Base-by-base conservation (phyloP, 2,797 vertebrate species). In the Acanthopagrus latus region DNA sequence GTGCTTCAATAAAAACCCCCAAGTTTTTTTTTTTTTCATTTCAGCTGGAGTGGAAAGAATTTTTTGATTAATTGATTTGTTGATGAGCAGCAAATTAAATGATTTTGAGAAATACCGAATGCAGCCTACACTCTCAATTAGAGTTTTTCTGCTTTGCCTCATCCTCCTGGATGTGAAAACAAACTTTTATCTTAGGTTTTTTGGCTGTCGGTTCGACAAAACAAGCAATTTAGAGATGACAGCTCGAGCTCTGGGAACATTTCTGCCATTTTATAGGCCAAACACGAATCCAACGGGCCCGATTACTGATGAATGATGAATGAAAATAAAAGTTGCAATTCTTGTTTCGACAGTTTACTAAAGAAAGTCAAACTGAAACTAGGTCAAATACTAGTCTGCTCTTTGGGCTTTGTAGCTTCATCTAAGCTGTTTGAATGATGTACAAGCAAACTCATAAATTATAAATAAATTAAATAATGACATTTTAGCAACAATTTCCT, bases 281-380 rank as follows among this genome's bases (percentile, higher is more conserved):
- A 69, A 60, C 18, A 51, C 17, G 17, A 21, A 41, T 56, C 21
- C 29, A 60, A 62, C 18, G 10, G 7, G 1, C 5, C 33, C 2
- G n/a, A 59, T 71, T 56, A 55, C 38, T 74, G 18, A 27, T 41
- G 6, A 38, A 33, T 38, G 12, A 27, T 64, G 27, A 33, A 56
- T 25, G 38, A 57, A 27, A 69, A 63, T 29, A 16, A 21, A 8
- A 10, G 27, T 27, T 21, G 18, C 18, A 3, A 7, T 21, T 38
- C 2, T 60, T 47, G 55, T 56, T 63, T 38, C 0, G 33, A 23
- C 8, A 41, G 21, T 25, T 51, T 23, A 12, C 48, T 67, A 46
- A 51, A 14, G 48, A 52, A 71, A 41, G 21, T n/a, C 55, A 52
- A 64, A 27, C 3, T 58, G 8, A 80, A 68, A 23, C 27, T 33